phyloP scores from a whole-genome alignment of 2,888 invertebrate species.

The Octonoba sinensis region DNA sequence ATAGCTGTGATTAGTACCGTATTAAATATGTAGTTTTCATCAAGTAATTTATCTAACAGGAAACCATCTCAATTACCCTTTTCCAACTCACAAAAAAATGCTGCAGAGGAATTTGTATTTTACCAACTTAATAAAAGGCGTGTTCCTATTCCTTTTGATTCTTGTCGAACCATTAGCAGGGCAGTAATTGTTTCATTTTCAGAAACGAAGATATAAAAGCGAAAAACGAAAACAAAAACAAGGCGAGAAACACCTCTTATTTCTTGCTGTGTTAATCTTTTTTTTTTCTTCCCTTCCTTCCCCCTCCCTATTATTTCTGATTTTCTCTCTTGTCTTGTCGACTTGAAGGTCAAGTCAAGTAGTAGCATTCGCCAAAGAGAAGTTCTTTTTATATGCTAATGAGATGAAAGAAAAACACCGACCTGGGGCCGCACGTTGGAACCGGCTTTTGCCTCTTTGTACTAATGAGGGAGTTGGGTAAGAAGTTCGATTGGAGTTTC shows the following conservation, averaged over 20 bases:
- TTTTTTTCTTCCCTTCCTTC: slow-evolving; percentile 16
- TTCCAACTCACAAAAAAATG: no score
- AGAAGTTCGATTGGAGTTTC: slow-evolving; percentile 9
- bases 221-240: neutral
- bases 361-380: slow-evolving; percentile 16
- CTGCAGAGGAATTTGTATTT: no score
- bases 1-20: no score
- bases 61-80: no score
- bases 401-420: slow-evolving; percentile 19
- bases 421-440: neutral
- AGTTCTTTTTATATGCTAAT: slow-evolving; percentile 57
- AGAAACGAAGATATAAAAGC: slow-evolving; percentile 54
- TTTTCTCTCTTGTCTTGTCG: slow-evolving; percentile 16
- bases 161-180: slow-evolving; percentile 25
- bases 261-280: slow-evolving; percentile 19
- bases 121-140: no score
- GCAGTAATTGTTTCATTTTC: slow-evolving; percentile 48
- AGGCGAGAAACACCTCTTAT: no score
- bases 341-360: slow-evolving; percentile 41
- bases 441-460: slow-evolving; percentile 14
- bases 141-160: slow-evolving; percentile 10
- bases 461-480: slow-evolving; percentile 23
- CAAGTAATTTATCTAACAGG: no score
- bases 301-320: slow-evolving; percentile 10
- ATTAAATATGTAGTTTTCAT: no score